phyloP scores from a whole-genome alignment of 2,888 invertebrate species.

The Epiblema foenella region DNA sequence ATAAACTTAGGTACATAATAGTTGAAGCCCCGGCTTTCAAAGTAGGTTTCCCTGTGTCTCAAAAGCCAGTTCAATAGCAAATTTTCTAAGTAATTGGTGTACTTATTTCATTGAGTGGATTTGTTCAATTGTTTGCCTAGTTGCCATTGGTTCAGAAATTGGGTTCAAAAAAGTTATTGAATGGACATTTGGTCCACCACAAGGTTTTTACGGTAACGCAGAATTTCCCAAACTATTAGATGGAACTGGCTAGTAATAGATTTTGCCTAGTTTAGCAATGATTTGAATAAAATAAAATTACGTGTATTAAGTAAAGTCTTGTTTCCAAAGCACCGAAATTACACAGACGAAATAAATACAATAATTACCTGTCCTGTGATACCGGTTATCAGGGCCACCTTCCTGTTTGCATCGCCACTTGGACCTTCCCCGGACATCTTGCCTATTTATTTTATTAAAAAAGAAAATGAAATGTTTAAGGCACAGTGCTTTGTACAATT shows the following conservation, averaged over 20 bases:
- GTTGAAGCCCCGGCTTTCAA: no score
- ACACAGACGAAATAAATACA: constrained; percentile 17
- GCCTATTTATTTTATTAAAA: constrained; percentile 2
- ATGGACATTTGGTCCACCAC: no score
- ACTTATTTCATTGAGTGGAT: no score
- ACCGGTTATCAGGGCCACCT: constrained; percentile 97
- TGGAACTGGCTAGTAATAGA: background rate
- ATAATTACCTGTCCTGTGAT: constrained; percentile 97
- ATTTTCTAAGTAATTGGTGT: no score
- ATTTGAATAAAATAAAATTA: background rate
- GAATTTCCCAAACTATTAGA: no score
- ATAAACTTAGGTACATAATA: no score
- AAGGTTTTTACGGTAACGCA: no score
- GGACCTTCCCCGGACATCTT: constrained; percentile 75
- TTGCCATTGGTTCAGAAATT: no score
- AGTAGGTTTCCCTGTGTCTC: no score
- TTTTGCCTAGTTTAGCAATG: background rate
- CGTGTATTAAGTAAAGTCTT: constrained; percentile 6
- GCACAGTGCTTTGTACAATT: constrained; percentile 47
- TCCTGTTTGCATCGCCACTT: constrained; percentile 66
- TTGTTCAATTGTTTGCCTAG: no score
- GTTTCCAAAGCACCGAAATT: background rate
- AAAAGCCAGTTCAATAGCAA: no score
- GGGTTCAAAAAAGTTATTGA: no score
- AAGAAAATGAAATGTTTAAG: background rate